These are phyloP conservation scores for Augochlorella aurata DNA, from an alignment of 2,888 invertebrate species.

Conservation along the genomic window DNA sequence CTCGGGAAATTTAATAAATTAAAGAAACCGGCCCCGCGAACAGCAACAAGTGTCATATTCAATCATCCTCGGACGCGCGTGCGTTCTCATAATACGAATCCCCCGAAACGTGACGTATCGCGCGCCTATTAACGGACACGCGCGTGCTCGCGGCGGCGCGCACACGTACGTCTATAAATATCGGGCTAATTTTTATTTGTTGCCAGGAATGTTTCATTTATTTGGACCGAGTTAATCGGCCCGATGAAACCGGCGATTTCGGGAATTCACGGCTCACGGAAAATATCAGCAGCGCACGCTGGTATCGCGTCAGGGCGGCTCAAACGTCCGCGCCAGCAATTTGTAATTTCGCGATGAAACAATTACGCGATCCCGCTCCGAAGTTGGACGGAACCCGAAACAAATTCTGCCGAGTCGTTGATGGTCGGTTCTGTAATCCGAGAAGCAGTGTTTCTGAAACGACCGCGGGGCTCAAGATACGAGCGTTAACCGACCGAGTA, in stretches of 20 bases:
- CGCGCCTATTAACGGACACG: neutral
- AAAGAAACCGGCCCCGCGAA: neutral
- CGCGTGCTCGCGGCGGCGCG: too few species aligned
- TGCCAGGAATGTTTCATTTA: neutral
- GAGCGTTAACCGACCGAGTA: neutral
- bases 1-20: conserved; percentile 29
- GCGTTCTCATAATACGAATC: neutral
- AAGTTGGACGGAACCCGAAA: neutral
- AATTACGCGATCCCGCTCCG: conserved; percentile 7
- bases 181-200: neutral
- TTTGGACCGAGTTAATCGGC: neutral
- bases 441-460: neutral
- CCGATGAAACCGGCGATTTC: neutral
- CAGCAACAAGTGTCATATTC: conserved; percentile 3
- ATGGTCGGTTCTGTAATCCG: neutral
- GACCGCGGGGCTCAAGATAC: neutral
- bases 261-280: neutral
- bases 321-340: conserved; percentile 6
- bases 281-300: neutral
- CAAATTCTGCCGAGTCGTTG: neutral
- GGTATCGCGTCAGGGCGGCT: neutral
- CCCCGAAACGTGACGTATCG: neutral
- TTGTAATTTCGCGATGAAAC: conserved; percentile 26
- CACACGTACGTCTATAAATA: neutral
- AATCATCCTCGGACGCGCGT: neutral